phyloP scores from a whole-genome alignment of 2,797 vertebrate species.

The Austrolebias charrua region DNA sequence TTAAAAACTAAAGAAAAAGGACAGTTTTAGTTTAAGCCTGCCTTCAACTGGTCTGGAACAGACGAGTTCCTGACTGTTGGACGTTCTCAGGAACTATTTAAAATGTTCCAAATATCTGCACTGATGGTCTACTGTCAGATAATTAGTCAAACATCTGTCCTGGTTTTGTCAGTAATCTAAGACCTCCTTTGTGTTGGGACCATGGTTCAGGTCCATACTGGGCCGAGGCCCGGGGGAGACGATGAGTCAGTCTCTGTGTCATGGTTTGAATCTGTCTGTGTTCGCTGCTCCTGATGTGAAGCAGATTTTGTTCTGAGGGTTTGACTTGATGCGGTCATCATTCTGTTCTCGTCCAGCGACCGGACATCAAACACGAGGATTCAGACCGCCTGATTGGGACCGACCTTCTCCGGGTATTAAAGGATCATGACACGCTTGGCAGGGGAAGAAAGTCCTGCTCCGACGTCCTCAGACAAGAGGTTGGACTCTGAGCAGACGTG shows the following conservation, averaged over 20 bases:
- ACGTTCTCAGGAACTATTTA: too few species aligned
- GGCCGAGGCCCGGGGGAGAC: constrained; percentile 4
- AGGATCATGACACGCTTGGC: constrained; percentile 30
- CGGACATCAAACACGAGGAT: constrained; percentile 49
- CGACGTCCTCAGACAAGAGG: constrained; percentile 35
- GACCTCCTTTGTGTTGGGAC: constrained; percentile 3
- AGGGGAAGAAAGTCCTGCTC: constrained; percentile 19
- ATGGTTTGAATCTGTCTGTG: not conserved
- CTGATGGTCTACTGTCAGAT: too few species aligned
- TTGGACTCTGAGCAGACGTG: constrained; percentile 4
- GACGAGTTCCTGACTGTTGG: too few species aligned
- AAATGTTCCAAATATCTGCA: too few species aligned
- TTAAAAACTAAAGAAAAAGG: too few species aligned
- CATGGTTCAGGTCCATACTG: constrained; percentile 11
- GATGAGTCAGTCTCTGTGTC: constrained; percentile 26
- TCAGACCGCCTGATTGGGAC: constrained; percentile 27
- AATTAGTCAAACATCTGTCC: too few species aligned
- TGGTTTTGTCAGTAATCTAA: not conserved
- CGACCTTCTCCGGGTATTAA: constrained; percentile 27
- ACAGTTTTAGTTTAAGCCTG: too few species aligned
- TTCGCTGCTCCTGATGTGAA: constrained; percentile 45
- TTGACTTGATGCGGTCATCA: constrained; percentile 49
- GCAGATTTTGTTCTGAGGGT: constrained; percentile 56
- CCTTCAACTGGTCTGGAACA: too few species aligned
- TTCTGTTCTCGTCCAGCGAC: constrained; percentile 40